Base-by-base conservation (phyloP, 2,888 invertebrate species). In the Zeuzera pyrina region DNA sequence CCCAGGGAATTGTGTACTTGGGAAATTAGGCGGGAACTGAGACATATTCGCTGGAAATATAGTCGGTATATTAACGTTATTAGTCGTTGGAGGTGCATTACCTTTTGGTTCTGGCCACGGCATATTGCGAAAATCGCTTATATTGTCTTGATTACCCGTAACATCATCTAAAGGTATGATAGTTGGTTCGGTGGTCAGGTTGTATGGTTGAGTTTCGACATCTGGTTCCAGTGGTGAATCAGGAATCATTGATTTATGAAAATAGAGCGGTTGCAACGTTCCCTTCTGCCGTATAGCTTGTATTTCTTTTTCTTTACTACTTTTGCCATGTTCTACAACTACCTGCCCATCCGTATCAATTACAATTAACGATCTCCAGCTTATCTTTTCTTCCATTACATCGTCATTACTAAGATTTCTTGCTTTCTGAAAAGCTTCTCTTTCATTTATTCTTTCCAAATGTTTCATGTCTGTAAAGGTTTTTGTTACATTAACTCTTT, bases 401-500 rank as follows among this genome's bases (percentile, higher is more conserved):
- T 93, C 93, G 57, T 92, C 92, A 41, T 83, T 87, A 59, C 88
- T 88, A 29, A 92, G 66, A 69, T 94, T 93, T 35, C 94, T 85
- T 8, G 89, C 89, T 66, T 91, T 88, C 50, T 90, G 88, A 59
- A 94, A 86, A n/a, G 91, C 90, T 57, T 93, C 92, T 32, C 93
- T 87, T 78, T 98, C 98, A 50, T 91, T 86, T 38, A 88, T 87
- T 54, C 93, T 90, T 63, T 98, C 98, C 84, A 94, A 89, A 63
- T 93, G 89, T 61, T 94, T 94, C 92, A 95, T 92, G 55, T 96
- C 95, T 19, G 90, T 91, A 71, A 97, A 97, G 16, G 88, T 92
- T 71, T 91, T 94, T 2, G 91, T 95, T 1, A 98, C 97, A 74
- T 98, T 98, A 1, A 96, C 94, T 57, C 98, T 87, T 76, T 98